These are phyloP conservation scores for Raja brachyura DNA, from an alignment of 2,113 vertebrate genomes.

Conservation along the genomic window DNA sequence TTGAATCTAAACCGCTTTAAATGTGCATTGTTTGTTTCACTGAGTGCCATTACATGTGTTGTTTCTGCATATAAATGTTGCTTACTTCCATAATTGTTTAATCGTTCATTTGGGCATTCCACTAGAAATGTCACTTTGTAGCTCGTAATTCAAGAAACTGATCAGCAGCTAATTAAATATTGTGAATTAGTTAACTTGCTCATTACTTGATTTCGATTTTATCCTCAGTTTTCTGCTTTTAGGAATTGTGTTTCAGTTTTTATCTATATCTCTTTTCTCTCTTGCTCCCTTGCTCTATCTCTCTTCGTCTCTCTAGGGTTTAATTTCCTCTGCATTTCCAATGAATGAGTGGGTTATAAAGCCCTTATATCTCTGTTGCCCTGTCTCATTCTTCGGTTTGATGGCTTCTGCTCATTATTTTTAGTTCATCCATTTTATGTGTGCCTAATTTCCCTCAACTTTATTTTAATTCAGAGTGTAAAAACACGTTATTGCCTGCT, in stretches of 20 bases:
- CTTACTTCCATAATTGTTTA: neutral
- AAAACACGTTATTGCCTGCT: neutral
- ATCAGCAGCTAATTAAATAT: neutral
- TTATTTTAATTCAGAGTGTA: neutral
- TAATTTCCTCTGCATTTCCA: neutral
- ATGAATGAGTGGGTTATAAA: neutral
- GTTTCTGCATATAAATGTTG: neutral
- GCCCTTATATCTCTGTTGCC: neutral
- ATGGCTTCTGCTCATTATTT: neutral
- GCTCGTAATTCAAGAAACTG: neutral
- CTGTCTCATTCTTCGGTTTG: neutral
- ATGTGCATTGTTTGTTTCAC: neutral
- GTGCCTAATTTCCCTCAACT: neutral
- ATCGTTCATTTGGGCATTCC: neutral
- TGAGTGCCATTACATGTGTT: neutral
- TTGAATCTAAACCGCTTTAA: too few species aligned
- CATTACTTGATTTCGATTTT: neutral
- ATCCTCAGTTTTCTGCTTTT: neutral
- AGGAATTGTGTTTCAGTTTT: neutral
- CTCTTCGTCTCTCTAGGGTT: neutral
- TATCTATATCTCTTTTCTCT: neutral
- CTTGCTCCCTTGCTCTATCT: neutral
- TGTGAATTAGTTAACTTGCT: neutral
- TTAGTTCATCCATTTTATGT: neutral
- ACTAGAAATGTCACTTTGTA: neutral